Evolutionary conservation across 2,113 vertebrate species (phyloP).

Genomic region (Petaurus breviceps): DNA sequence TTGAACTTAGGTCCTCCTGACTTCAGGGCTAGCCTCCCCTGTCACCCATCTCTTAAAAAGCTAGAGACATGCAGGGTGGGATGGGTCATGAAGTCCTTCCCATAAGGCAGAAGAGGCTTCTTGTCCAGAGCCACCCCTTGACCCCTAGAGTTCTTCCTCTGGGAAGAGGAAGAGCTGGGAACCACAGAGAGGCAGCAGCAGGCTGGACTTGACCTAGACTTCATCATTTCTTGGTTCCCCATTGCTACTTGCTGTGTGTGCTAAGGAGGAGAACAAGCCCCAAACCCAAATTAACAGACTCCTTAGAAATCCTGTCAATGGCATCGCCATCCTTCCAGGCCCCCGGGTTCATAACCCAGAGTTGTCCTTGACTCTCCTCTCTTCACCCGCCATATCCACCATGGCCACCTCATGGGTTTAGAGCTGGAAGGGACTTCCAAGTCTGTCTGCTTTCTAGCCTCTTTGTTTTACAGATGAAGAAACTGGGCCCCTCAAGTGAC

Average conservation of each 20-base stretch:
- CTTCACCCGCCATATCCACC: not conserved
- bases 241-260: not conserved
- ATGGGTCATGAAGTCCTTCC: not conserved
- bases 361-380: not conserved
- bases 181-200: not conserved
- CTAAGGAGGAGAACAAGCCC: not conserved
- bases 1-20: too few relatives aligned
- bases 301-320: not conserved
- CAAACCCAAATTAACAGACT: not conserved
- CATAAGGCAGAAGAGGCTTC: not conserved
- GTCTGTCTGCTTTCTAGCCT: not conserved
- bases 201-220: not conserved
- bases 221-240: not conserved
- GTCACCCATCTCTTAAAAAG: rapidly evolving
- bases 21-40: too few relatives aligned
- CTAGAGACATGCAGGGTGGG: rapidly evolving
- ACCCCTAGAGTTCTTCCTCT: not conserved
- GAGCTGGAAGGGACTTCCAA: not conserved
- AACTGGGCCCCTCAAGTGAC: not conserved
- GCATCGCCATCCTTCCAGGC: not conserved
- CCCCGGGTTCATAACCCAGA: not conserved
- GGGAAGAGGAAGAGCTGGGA: too few relatives aligned
- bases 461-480: not conserved
- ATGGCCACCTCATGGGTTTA: not conserved
- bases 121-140: not conserved